Percentiles rank a stretch among this genome's conserved stretches.
These are phyloP conservation scores for Sarcophaga rosellei DNA, from an alignment of 2,888 invertebrate genomes.

Conservation along the genomic window DNA sequence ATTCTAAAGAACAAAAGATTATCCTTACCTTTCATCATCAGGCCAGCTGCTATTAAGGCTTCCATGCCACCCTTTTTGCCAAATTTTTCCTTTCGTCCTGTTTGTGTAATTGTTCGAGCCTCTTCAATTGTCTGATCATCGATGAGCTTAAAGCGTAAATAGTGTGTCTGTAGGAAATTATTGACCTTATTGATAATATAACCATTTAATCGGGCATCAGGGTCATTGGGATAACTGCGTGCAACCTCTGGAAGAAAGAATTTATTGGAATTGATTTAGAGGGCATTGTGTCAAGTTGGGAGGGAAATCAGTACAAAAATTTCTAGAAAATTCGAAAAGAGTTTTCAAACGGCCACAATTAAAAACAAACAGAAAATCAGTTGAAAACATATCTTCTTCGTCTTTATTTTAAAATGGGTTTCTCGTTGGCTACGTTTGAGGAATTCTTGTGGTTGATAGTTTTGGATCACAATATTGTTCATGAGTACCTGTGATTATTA, in stretches of 20 bases:
- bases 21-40: slow-evolving; percentile 84
- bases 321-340: too few relatives aligned
- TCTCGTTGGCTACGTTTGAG: too few relatives aligned
- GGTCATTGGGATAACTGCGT: slow-evolving; percentile 88
- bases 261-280: background rate
- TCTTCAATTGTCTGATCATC: slow-evolving; percentile 85
- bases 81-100: slow-evolving; percentile 83
- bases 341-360: too few relatives aligned
- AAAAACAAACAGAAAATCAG: too few relatives aligned
- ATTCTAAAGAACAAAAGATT: too few relatives aligned
- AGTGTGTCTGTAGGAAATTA: slow-evolving; percentile 87
- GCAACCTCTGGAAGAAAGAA: slow-evolving; percentile 84
- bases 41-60: slow-evolving; percentile 83
- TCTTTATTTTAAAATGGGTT: too few relatives aligned
- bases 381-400: too few relatives aligned
- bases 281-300: too few relatives aligned
- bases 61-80: slow-evolving; percentile 83
- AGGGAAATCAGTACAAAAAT: too few relatives aligned
- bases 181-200: slow-evolving; percentile 88
- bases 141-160: slow-evolving; percentile 87
- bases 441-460: too few relatives aligned
- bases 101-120: slow-evolving; percentile 82
- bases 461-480: too few relatives aligned
- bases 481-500: too few relatives aligned
- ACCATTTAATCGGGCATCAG: slow-evolving; percentile 89